Base-by-base conservation (phyloP, 1,140 invertebrate genomes). In the Psix sp. region DNA sequence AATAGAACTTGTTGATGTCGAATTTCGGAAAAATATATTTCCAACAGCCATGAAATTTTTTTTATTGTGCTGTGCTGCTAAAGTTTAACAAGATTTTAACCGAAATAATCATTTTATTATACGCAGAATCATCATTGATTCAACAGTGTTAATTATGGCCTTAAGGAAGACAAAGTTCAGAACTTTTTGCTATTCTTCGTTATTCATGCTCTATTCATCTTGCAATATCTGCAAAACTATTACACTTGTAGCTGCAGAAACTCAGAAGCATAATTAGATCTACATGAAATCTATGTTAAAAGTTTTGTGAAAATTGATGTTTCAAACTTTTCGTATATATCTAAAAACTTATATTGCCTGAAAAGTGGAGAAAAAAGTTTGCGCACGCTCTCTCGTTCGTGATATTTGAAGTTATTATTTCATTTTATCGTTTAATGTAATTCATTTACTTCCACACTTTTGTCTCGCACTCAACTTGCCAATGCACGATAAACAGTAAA, bases 221-320 rank as follows among this genome's bases (percentile, higher is more conserved):
- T 63, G 45, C 56, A 70, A 70, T 70, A 76, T 71, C 73, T 67
- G 48, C 42, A 49, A 76, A 67, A 66, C 66, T 71, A 62, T 71
- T 76, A 66, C 66, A 65, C 66, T 66, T 54, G 59, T 75, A 70
- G 65, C 66, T 70, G 57, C 66, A 66, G 73, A 71, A 70, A 76
- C 66, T 66, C 73, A 62, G 66, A 67, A 76, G 60, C 73, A 67
- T 76, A 76, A 76, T 76, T 76, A 76, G 73, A 76, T 76, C 73
- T 71, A 76, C 73, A 76, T 75, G 54, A 70, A 66, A 71, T 75
- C 73, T 71, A 66, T 75, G 60, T 76, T 67, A 66, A 71, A 71
- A 71, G 42, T 76, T 76, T 62, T 38, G 24, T 62, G 54, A 63
- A 75, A 62, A 76, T 71, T 66, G 60, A 71, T 71, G 74, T 54